Conservation (phyloP, 2,797 vertebrate genomes). For the Dermochelys coriacea region DNA sequence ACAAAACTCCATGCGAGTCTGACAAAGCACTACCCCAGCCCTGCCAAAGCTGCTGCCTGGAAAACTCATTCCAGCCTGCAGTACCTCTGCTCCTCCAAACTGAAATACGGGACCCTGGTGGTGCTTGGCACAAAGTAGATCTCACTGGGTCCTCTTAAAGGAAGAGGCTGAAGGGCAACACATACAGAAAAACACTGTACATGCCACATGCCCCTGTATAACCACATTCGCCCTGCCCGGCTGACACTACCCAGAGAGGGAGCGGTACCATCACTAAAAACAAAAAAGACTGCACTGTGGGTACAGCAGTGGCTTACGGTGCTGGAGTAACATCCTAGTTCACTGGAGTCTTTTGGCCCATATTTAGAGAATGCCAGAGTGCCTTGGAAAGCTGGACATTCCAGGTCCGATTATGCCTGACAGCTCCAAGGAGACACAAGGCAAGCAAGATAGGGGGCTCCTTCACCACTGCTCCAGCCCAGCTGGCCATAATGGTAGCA, state of each 20-base stretch:
- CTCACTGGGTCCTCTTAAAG: rapidly evolving
- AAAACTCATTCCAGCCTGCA: background rate
- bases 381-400: rapidly evolving
- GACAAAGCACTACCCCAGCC: background rate
- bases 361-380: background rate
- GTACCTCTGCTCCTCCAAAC: background rate
- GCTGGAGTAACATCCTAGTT: background rate
- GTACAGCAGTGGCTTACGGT: background rate
- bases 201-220: no score
- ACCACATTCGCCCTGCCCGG: background rate
- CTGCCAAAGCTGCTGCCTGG: background rate
- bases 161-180: background rate
- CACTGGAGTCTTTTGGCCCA: background rate
- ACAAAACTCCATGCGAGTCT: background rate
- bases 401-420: background rate
- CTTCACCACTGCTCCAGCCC: background rate
- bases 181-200: background rate
- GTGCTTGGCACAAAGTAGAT: rapidly evolving
- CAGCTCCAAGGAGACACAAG: background rate
- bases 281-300: background rate
- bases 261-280: background rate
- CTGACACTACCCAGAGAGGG: background rate
- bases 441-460: background rate
- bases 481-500: background rate
- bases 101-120: background rate